Evolutionary conservation across 2,797 vertebrate species (phyloP).

Genomic region (Fratercula arctica): DNA sequence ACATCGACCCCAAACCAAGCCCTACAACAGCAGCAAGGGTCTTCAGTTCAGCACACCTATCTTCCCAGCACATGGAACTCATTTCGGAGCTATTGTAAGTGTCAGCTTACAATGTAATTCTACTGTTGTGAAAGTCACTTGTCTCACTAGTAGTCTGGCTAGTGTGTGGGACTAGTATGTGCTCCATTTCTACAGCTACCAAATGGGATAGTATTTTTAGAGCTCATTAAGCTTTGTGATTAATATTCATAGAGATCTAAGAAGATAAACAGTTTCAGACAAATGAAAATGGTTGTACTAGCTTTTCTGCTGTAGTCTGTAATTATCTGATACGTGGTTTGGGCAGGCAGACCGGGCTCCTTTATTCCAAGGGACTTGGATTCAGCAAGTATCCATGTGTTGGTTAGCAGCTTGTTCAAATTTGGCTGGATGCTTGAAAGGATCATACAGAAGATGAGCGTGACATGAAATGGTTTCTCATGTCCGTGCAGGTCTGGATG

Average conservation of each 20-base stretch:
- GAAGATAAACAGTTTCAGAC: not conserved
- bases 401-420: not conserved
- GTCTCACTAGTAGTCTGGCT: not conserved
- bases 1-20: constrained; percentile 81
- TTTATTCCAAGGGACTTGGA: not conserved
- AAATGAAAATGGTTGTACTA: not conserved
- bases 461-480: not conserved
- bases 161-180: not conserved
- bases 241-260: not conserved
- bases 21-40: constrained; percentile 84
- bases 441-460: not conserved
- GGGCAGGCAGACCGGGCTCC: not conserved
- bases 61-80: constrained; percentile 93
- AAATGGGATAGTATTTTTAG: not conserved
- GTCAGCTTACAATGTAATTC: not conserved
- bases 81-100: constrained; percentile 91
- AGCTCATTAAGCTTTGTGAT: not conserved
- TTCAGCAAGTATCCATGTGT: not conserved
- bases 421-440: not conserved
- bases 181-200: not conserved
- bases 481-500: not conserved
- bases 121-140: too few species aligned
- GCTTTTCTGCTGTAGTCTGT: not conserved
- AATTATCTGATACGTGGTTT: not conserved
- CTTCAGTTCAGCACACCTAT: constrained; percentile 90